Conservation (phyloP, 2,797 vertebrate genomes). For the Nyctibius grandis region DNA sequence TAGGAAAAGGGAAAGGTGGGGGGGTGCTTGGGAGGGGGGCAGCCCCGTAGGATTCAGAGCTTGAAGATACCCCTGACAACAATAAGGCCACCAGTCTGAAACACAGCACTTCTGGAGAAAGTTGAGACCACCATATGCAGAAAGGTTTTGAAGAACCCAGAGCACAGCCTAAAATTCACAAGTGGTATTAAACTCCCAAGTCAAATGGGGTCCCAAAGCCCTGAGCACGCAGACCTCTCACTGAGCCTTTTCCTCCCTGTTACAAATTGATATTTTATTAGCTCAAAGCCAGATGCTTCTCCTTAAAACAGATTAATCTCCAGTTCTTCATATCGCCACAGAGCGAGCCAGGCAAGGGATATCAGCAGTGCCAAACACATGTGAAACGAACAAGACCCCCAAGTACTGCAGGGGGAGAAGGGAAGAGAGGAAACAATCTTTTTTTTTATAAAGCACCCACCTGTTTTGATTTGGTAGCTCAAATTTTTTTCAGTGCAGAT, state of each 20-base stretch:
- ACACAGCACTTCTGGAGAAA: not conserved
- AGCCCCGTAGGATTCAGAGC: not conserved
- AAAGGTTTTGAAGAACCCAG: not conserved
- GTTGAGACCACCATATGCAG: not conserved
- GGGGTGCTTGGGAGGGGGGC: not conserved
- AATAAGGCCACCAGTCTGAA: not conserved
- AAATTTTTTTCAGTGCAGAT: not conserved
- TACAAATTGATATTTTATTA: conserved; percentile 70
- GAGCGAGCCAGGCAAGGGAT: not conserved
- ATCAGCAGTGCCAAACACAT: not conserved
- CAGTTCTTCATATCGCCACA: conserved; percentile 39
- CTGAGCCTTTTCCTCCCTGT: conserved; percentile 30
- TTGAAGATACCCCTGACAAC: not conserved
- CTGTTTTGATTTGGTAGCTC: not conserved
- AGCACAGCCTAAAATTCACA: not conserved
- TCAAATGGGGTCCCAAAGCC: conserved; percentile 1
- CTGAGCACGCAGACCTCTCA: not conserved
- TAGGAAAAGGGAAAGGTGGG: not conserved
- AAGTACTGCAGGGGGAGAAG: not conserved
- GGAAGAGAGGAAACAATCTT: not conserved
- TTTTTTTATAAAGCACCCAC: not conserved
- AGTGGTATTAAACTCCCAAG: not conserved
- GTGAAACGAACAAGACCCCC: not conserved
- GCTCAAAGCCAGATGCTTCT: conserved; percentile 66
- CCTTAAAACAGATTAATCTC: conserved; percentile 65